A percentile compares a stretch with the other conserved stretches of the same genome.
Conservation (phyloP, 2,113 vertebrate species). For the Urocolius indicus region DNA sequence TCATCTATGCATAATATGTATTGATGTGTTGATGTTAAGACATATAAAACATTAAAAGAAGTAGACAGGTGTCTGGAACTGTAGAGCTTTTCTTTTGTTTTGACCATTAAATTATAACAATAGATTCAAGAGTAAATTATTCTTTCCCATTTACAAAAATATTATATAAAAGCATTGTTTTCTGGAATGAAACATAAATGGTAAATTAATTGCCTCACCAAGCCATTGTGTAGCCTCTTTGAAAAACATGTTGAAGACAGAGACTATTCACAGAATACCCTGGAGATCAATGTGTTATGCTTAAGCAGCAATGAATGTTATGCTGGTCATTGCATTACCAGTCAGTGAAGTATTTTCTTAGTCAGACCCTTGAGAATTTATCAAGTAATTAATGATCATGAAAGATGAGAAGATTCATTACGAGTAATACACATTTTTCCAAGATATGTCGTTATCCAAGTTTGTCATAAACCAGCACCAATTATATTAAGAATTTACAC, state of each 20-base stretch:
- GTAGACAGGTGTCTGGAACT: neutral
- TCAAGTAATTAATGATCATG: constrained; percentile 50
- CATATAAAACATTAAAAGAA: constrained; percentile 57
- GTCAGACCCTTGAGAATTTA: constrained; percentile 20
- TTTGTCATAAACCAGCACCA: constrained; percentile 5
- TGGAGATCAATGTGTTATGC: constrained; percentile 18
- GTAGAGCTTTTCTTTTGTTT: constrained; percentile 10
- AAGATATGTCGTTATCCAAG: neutral
- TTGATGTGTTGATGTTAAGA: neutral
- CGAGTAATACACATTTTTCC: neutral
- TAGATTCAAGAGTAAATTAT: constrained; percentile 31
- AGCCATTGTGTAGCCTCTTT: neutral
- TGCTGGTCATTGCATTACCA: constrained; percentile 34
- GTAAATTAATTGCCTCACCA: neutral
- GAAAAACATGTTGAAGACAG: constrained; percentile 21
- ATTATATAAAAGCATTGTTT: constrained; percentile 26
- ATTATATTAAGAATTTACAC: neutral
- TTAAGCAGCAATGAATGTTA: constrained; percentile 48
- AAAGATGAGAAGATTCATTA: constrained; percentile 20
- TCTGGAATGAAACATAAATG: constrained; percentile 34
- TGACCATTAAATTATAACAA: neutral
- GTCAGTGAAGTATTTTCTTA: constrained; percentile 44
- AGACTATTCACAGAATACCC: neutral
- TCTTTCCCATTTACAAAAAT: constrained; percentile 31
- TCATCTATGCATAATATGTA: constrained; percentile 51